phyloP scores from a whole-genome alignment of 2,113 vertebrate species.

The Cyphomyrus discorhynchus region DNA sequence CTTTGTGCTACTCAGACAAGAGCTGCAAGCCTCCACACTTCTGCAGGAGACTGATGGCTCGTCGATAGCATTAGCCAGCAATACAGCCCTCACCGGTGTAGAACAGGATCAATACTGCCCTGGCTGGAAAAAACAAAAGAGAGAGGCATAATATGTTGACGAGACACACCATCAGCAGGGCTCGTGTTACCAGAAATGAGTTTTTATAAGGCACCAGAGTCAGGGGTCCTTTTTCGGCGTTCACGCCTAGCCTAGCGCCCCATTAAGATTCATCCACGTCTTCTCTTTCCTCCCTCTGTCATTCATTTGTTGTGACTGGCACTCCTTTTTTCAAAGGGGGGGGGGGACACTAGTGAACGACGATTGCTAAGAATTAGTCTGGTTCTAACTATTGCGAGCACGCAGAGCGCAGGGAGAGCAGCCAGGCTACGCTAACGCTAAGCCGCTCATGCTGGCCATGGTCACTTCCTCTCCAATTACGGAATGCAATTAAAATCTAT shows the following conservation, averaged over 20 bases:
- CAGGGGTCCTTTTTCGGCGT: conserved; percentile 57
- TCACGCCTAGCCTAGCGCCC: conserved; percentile 54
- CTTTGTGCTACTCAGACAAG: conserved; percentile 56
- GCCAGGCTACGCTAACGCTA: conserved; percentile 20
- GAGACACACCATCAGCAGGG: conserved; percentile 70
- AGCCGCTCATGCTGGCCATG: conserved; percentile 25
- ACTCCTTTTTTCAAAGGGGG: background rate
- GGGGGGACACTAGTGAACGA: background rate
- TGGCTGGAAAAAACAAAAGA: conserved; percentile 53
- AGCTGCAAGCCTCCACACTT: conserved; percentile 85
- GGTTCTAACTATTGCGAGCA: no score
- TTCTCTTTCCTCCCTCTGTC: conserved; percentile 31
- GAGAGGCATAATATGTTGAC: conserved; percentile 85
- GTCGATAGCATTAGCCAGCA: conserved; percentile 98
- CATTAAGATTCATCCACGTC: conserved; percentile 60
- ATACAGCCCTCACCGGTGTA: conserved; percentile 81
- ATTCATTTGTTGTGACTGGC: conserved; percentile 12
- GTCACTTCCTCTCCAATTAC: conserved; percentile 42
- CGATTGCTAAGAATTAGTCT: background rate
- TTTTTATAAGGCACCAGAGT: conserved; percentile 76
- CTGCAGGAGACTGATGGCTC: conserved; percentile 87
- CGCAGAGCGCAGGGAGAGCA: background rate
- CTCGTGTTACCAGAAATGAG: conserved; percentile 81
- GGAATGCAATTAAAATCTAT: conserved; percentile 45
- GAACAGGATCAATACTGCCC: conserved; percentile 83